These are phyloP conservation scores for Diadophis punctatus DNA, from an alignment of 2,113 vertebrate species.

Conservation along the genomic window DNA sequence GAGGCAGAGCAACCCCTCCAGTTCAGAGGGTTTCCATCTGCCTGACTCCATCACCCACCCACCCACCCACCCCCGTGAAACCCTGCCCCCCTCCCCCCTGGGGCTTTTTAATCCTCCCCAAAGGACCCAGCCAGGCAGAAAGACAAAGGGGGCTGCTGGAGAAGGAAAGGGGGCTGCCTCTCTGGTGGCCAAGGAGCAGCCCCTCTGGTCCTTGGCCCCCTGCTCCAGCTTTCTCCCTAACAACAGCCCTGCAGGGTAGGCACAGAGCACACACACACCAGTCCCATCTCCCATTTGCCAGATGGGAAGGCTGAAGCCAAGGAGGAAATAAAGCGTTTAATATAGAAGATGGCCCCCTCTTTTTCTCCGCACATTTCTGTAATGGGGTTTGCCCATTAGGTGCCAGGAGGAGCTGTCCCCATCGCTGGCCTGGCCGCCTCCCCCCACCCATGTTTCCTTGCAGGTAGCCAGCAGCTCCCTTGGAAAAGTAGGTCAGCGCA, in stretches of 20 bases:
- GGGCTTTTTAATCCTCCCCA: constrained; percentile 30
- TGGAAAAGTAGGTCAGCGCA: neutral
- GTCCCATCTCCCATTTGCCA: neutral
- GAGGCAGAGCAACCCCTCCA: neutral
- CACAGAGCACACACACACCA: neutral
- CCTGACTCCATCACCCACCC: neutral
- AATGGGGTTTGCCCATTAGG: neutral
- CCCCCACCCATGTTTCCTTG: neutral
- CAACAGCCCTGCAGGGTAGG: neutral
- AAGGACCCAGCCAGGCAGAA: constrained; percentile 64
- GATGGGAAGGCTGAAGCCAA: neutral
- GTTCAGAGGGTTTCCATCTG: neutral
- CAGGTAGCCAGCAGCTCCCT: neutral
- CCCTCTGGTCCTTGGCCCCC: neutral
- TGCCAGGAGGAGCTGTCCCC: neutral
- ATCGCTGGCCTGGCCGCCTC: neutral
- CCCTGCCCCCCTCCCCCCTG: neutral
- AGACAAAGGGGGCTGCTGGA: constrained; percentile 45
- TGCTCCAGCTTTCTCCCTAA: neutral
- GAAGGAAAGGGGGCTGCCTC: neutral
- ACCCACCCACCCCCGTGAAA: too few species aligned
- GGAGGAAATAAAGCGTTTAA: neutral
- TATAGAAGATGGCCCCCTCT: too few species aligned
- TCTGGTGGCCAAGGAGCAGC: neutral
- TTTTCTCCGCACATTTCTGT: neutral